These are phyloP conservation scores for Caiman crocodilus DNA, from an alignment of 2,797 vertebrate genomes.

Conservation along the genomic window DNA sequence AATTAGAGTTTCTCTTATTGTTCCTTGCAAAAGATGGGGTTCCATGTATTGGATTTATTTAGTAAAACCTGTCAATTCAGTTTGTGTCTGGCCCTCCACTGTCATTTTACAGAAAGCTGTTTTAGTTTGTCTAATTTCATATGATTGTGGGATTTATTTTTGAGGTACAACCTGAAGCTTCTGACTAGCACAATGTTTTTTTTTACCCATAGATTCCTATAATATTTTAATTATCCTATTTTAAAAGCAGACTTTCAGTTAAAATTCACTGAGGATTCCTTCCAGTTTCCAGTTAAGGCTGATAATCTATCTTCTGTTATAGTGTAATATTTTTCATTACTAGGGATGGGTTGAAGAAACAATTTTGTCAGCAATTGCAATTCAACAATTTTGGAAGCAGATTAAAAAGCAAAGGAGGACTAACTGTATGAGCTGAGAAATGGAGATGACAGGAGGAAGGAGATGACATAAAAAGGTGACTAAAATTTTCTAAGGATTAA, in stretches of 20 bases:
- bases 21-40: not conserved
- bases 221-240: not conserved
- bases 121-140: not conserved
- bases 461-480: not conserved
- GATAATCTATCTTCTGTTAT: not conserved
- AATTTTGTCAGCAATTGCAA: not conserved
- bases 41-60: not conserved
- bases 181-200: not conserved
- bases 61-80: not conserved
- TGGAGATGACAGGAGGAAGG: not conserved
- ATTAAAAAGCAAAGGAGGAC: not conserved
- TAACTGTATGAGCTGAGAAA: not conserved
- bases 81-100: not conserved
- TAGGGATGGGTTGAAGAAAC: not conserved
- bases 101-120: not conserved
- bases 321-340: not conserved
- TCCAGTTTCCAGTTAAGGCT: not conserved
- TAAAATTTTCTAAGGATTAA: not conserved
- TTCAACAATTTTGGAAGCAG: not conserved
- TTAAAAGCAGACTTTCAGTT: not conserved
- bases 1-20: not conserved
- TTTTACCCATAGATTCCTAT: not conserved
- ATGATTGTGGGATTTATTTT: not conserved
- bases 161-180: not conserved
- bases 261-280: not conserved